Evolutionary conservation across 2,113 vertebrate species (phyloP).

Genomic region (Oxygymnocypris stewartii): DNA sequence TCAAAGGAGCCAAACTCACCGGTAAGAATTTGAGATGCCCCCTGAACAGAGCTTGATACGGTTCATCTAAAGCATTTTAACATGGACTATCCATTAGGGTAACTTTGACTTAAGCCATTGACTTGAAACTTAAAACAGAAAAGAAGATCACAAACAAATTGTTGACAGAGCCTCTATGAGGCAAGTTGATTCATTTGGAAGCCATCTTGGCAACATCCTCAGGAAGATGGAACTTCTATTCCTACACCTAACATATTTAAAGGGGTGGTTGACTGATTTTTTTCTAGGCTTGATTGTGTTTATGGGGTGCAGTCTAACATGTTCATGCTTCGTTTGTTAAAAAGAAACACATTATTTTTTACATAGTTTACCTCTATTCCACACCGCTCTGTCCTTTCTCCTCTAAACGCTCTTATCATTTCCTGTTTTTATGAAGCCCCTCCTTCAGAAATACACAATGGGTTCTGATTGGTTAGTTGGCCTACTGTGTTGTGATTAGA

Average conservation of each 20-base stretch:
- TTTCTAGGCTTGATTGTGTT: too few species aligned
- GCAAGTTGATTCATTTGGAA: neutral
- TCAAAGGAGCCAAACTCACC: conserved; percentile 13
- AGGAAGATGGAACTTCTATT: neutral
- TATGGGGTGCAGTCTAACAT: too few species aligned
- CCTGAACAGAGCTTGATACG: conserved; percentile 20
- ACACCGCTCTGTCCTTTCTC: too few species aligned
- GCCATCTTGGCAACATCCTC: neutral
- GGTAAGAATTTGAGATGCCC: neutral
- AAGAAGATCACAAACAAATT: neutral
- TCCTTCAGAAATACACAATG: too few species aligned
- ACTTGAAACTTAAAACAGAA: neutral
- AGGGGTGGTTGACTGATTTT: too few species aligned
- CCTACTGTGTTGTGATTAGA: too few species aligned
- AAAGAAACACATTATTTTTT: too few species aligned
- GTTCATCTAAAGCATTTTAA: conserved; percentile 8
- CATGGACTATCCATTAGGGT: conserved; percentile 23
- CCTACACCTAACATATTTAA: neutral
- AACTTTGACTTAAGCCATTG: conserved; percentile 11
- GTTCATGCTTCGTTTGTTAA: too few species aligned
- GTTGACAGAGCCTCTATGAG: neutral
- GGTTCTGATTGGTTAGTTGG: too few species aligned
- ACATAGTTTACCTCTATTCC: too few species aligned
- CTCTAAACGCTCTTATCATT: too few species aligned
- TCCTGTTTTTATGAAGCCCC: too few species aligned